Evolutionary conservation across 2,113 vertebrate species (phyloP).

Genomic region (Nothoprocta perdicaria): DNA sequence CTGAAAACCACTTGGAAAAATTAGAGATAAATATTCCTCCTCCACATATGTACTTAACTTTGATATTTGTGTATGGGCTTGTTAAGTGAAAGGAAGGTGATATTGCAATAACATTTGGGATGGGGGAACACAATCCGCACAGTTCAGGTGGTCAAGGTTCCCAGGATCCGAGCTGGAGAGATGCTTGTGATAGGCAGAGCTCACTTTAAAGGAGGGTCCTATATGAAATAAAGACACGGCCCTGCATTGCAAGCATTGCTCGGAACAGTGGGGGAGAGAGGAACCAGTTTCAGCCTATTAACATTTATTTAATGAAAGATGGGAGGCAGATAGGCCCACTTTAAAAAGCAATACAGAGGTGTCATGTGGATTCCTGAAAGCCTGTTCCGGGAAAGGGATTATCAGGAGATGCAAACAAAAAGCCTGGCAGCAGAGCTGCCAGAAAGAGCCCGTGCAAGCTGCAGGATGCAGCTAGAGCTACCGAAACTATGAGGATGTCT

Average conservation of each 20-base stretch:
- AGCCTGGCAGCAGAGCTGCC: not conserved
- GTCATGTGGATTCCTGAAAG: not conserved
- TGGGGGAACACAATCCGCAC: not conserved
- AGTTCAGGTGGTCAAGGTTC: not conserved
- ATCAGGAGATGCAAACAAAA: not conserved
- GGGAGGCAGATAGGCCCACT: not conserved
- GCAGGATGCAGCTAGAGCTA: not conserved
- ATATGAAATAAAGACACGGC: not conserved
- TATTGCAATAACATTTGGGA: not conserved
- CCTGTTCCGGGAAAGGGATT: not conserved
- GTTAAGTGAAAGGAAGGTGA: not conserved
- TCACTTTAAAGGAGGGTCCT: not conserved
- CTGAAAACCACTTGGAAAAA: conserved; percentile 21
- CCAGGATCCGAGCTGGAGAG: not conserved
- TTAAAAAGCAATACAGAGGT: not conserved
- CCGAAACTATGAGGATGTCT: not conserved
- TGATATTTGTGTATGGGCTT: not conserved
- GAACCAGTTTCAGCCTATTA: not conserved
- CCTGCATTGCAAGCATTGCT: not conserved
- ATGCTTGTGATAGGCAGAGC: not conserved
- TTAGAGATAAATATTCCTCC: conserved; percentile 41
- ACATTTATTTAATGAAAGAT: conserved; percentile 19
- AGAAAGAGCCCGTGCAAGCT: not conserved
- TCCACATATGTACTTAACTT: not conserved
- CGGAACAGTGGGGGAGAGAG: rapidly evolving